Evolutionary conservation across 2,888 invertebrate species (phyloP), one percentile per base, ranked within the genome.

Genomic region (Standfussiana lucernea): DNA sequence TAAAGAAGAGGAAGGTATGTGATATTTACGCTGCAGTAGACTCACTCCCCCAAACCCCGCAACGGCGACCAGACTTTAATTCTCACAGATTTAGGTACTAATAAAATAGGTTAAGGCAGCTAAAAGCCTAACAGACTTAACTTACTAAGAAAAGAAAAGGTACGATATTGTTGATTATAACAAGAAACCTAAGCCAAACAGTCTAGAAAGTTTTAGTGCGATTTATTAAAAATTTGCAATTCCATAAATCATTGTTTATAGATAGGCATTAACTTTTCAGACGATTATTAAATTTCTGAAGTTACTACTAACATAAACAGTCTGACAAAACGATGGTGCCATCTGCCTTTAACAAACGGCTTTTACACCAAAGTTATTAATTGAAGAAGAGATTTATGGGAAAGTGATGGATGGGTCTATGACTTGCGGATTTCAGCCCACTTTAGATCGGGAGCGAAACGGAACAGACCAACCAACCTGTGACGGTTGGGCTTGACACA

Each of bases 271-370:
- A 82, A 75, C 37, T 82, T 69, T 65, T 35, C 83, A 53, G 65
- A 82, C 77, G 37, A 47, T 61, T 66, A 59, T 24, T 56, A 70
- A 70, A 76, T 76, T 70, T 66, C 35, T 50, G 37, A 35, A 42
- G 45, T 67, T 50, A 45, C 45, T 65, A 47, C 61, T 5, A 32
- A 53, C 11, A 45, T 66, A 77, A 62, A 75, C 79, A 77, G 73
- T 72, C 37, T 71, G 53, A 67, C 73, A 85, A 70, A 67, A 74
- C 72, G 42, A 73, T 69, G 86, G 83, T 80, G 87, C 81, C 86
- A 85, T 86, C 86, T 87, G 85, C 84, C 81, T 75, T 75, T 85
- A 89, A 89, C 88, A 87, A 91, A 91, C 89, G 86, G 88, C 84
- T 86, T 87, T 82, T 76, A 80, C 76, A 81, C 85, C 80, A 66